Evolutionary conservation across 2,797 vertebrate species (phyloP).

Genomic region (Oreochromis mossambicus): DNA sequence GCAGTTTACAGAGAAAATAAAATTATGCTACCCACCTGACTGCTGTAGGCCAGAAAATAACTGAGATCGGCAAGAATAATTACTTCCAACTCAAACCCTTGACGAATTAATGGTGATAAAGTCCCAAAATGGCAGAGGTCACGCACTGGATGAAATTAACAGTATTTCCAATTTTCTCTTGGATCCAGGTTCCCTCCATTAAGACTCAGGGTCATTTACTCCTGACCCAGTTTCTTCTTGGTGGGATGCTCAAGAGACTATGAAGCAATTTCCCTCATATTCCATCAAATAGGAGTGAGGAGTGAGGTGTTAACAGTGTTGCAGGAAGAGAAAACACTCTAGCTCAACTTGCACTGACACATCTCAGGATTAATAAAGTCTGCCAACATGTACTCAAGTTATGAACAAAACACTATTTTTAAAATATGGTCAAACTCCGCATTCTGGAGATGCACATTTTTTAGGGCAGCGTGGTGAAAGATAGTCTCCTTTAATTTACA

Average conservation of each 20-base stretch:
- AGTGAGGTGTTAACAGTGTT: conserved; percentile 20
- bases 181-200: conserved; percentile 17
- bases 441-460: conserved; percentile 1
- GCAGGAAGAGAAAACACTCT: conserved; percentile 10
- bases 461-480: conserved; percentile 5
- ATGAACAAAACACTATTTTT: background rate
- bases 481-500: conserved; percentile 44
- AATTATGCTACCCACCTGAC: background rate
- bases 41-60: background rate
- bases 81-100: conserved; percentile 22
- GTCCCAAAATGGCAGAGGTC: conserved; percentile 33
- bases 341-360: background rate
- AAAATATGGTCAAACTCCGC: background rate
- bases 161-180: conserved; percentile 58
- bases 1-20: conserved; percentile 4
- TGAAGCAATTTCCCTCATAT: conserved; percentile 50
- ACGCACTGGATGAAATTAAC: conserved; percentile 35
- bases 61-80: conserved; percentile 27
- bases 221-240: conserved; percentile 9
- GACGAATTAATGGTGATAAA: conserved; percentile 45
- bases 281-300: conserved; percentile 38
- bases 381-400: background rate
- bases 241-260: conserved; percentile 36
- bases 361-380: conserved; percentile 4
- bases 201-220: conserved; percentile 26